These are phyloP conservation scores for Echiichthys vipera DNA, from an alignment of 2,797 vertebrate genomes.

Conservation along the genomic window DNA sequence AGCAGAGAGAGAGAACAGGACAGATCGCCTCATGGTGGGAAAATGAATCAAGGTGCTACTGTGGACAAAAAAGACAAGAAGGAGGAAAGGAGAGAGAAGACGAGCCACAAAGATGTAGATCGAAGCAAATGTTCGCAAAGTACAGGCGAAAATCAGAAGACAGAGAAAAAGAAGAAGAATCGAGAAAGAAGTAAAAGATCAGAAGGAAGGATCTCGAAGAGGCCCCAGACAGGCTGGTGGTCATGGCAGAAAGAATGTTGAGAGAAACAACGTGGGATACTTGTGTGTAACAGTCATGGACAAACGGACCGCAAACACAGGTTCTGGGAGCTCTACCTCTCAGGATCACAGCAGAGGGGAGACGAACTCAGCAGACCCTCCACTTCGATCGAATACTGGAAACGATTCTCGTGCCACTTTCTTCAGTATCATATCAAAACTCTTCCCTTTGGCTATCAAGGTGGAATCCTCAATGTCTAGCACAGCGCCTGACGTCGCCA, in stretches of 20 bases:
- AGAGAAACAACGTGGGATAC: too few species aligned
- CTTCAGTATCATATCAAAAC: constrained; percentile 28
- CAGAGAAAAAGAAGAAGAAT: background rate
- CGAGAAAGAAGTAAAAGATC: background rate
- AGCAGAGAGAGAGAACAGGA: too few species aligned
- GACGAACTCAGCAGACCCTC: background rate
- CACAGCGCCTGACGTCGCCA: background rate
- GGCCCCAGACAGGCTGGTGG: background rate
- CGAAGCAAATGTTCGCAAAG: too few species aligned
- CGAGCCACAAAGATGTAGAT: background rate
- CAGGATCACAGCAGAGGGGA: background rate
- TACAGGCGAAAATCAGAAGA: too few species aligned
- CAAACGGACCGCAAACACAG: background rate
- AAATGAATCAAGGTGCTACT: background rate
- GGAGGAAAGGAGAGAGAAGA: background rate
- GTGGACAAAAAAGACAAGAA: background rate
- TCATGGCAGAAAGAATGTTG: background rate
- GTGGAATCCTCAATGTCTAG: background rate
- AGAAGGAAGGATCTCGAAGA: background rate
- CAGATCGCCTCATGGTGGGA: background rate
- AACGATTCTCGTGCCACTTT: constrained; percentile 3
- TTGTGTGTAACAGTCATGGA: background rate
- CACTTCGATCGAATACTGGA: background rate
- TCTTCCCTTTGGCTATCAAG: constrained; percentile 30
- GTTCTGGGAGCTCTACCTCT: background rate